These are phyloP conservation scores for Wasmannia auropunctata DNA, from an alignment of 1,140 invertebrate species.

Conservation along the genomic window DNA sequence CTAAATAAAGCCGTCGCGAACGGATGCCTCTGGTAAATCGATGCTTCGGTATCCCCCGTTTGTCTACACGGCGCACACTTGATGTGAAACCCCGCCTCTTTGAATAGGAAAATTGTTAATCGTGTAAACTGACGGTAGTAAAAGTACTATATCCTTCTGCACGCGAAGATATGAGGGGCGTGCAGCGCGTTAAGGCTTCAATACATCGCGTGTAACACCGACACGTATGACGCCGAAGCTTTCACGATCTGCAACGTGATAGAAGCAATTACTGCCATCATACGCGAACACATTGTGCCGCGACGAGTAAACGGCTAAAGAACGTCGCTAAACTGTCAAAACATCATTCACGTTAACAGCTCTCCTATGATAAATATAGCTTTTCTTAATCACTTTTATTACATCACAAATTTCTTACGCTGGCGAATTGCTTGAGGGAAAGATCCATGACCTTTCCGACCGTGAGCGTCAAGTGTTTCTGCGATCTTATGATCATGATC, in stretches of 20 bases:
- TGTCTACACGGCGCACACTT: neutral
- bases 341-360: conserved; percentile 3
- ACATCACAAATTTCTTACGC: conserved; percentile 25
- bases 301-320: neutral
- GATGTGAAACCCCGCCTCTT: neutral
- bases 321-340: neutral
- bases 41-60: neutral
- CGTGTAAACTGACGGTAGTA: conserved; percentile 1
- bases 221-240: conserved; percentile 61
- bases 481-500: conserved; percentile 46
- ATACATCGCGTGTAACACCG: conserved; percentile 58
- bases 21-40: neutral
- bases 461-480: conserved; percentile 51
- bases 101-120: conserved; percentile 46
- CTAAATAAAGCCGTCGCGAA: conserved; percentile 13
- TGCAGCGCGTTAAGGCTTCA: conserved; percentile 30
- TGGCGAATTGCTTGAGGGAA: conserved; percentile 43
- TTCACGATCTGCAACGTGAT: conserved; percentile 58
- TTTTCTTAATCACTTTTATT: neutral
- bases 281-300: neutral
- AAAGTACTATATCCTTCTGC: conserved; percentile 35
- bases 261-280: conserved; percentile 10
- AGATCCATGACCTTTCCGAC: conserved; percentile 52
- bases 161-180: neutral
- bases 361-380: neutral